Evolutionary conservation across 2,797 vertebrate genomes (phyloP), one percentile per base, ranked within the genome.

Genomic region (Craterocephalus amniculus): DNA sequence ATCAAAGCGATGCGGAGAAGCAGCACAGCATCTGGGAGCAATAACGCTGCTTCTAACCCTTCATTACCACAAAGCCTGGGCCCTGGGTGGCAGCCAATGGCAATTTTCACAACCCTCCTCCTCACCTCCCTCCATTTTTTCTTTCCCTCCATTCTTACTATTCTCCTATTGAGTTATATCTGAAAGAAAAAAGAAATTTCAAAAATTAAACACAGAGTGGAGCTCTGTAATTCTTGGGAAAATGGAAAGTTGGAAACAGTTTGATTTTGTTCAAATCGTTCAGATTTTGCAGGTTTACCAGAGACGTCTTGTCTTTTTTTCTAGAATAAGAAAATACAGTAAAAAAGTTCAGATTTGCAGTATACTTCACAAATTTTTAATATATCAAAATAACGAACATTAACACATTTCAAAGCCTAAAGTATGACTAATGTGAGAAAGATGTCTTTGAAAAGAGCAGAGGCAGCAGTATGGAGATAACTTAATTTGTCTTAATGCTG

Each of bases 21-120:
- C 88, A 81, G 88, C 90, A 89, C 92, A 80, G 90, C 94, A 95
- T 95, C 93, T 95, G 94, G 93, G 92, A 95, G 92, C 93, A 94
- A 95, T 95, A 95, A 94, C 77, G 88, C 59, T 80, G 87, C 91
- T 78, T 89, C 93, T 93, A 94, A 93, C 94, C 94, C 91, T 91
- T 94, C 93, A 94, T 95, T 95, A 95, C 92, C 92, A 91, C 83
- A 92, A 91, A 92, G 94, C 93, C 92, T 85, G 91, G 87, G 93
- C 91, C 93, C 92, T 94, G 93, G 94, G 93, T 90, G 83, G 90
- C 88, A 83, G 93, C 94, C 94, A 95, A 88, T 29, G 85, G 92
- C 92, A 93, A 93, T 94, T 94, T 94, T 91, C 87, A 87, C 88
- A 91, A 91, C 87, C 87, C 90, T 89, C 79, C 86, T 91, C 89